Percentiles rank a stretch among this genome's conserved stretches.
Evolutionary conservation across 2,113 vertebrate species (phyloP).

Genomic region (Thermophis baileyi): DNA sequence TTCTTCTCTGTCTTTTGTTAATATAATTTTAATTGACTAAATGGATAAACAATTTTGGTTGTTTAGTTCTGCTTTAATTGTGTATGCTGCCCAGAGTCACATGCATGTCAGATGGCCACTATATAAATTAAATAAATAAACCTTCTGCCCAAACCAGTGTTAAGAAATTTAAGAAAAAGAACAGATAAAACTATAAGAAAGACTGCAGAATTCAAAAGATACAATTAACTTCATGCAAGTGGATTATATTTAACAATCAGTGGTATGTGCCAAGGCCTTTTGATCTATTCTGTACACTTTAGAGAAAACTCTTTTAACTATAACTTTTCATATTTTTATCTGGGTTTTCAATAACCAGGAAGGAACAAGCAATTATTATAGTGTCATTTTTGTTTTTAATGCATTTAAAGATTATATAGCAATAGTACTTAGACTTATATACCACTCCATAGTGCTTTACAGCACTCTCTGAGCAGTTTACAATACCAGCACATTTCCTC

Average conservation of each 20-base stretch:
- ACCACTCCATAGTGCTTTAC: too few species aligned
- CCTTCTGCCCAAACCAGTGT: neutral
- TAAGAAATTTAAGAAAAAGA: neutral
- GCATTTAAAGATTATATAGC: neutral
- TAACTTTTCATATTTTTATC: neutral
- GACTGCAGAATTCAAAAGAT: neutral
- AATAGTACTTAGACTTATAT: too few species aligned
- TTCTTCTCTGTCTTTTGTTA: neutral
- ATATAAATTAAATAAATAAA: neutral
- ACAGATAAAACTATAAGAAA: neutral
- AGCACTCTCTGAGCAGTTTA: too few species aligned
- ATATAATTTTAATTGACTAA: neutral
- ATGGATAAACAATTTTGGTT: neutral
- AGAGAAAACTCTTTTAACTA: neutral
- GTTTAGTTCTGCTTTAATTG: neutral
- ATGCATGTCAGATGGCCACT: neutral
- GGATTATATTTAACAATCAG: neutral
- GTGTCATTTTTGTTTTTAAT: neutral
- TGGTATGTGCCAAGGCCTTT: neutral
- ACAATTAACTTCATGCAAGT: neutral
- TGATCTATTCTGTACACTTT: neutral
- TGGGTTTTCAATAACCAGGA: neutral
- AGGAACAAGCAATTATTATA: neutral
- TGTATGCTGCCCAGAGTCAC: neutral
- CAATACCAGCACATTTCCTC: too few species aligned